Evolutionary conservation across 64 coral and sea anemone species (phyloP), one percentile per base, ranked within the genome.

Genomic region (Dendrophyllia cribrosa): DNA sequence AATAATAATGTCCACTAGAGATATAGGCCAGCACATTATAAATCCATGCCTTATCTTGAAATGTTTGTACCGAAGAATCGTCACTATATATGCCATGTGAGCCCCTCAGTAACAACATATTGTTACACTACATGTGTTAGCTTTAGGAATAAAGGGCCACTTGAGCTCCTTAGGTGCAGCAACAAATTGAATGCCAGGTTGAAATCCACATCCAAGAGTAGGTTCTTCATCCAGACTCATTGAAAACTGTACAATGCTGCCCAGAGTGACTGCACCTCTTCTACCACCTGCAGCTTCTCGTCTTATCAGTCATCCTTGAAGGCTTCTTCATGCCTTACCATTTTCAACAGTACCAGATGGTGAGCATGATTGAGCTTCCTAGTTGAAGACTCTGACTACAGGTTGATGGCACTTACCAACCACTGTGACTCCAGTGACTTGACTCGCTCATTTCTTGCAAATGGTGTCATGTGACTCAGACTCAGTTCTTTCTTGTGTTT

Each of bases 121-220:
- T n/a, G n/a, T n/a, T n/a, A n/a, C n/a, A n/a, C n/a, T n/a, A 71
- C 68, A 71, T 34, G 84, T 87, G 47, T 71, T 87, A 49, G 84
- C 84, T 71, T 63, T 71, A 8, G 84, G 84, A 49, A 87, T 51
- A 24, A 87, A 71, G 3, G 84, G 21, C 64, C 79, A 83, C 43
- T 83, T 83, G 20, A 16, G 13, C 13, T 17, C 19, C 21, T 47
- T 1, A 52, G 13, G 11, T 4, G 84, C 66, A 52, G 84, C 47
- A 66, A 87, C 65, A 87, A 87, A 87, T 51, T 87, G 64, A 53
- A 87, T 87, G 45, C 64, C 21, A 56, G 64, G 82, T 34, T 85
- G 59, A 19, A 63, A 43, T 85, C 8, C 62, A 66, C 47, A 64
- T 7, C 61, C 61, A 48, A 85, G 82, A 51, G 70, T 34, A 3